Percentiles rank a stretch among this genome's conserved stretches.
Conservation (phyloP, 2,113 vertebrate species). For the Dromaius novaehollandiae region DNA sequence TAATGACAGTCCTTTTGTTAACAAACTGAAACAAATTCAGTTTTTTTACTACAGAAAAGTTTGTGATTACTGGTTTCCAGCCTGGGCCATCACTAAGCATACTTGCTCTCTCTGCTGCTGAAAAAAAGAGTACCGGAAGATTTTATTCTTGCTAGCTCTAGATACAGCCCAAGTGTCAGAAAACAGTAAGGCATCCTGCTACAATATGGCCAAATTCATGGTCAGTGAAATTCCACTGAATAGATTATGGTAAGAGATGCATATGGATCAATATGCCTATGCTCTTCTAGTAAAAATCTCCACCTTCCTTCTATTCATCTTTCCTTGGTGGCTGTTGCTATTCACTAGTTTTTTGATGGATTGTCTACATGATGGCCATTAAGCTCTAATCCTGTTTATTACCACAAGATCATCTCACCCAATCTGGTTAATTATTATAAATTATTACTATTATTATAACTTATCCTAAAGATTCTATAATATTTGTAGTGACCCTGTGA, state of each 20-base stretch:
- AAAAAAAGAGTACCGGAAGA: not conserved
- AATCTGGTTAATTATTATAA: slow-evolving; percentile 26
- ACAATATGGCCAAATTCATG: not conserved
- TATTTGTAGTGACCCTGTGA: not conserved
- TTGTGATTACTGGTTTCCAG: not conserved
- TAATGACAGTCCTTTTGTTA: not conserved
- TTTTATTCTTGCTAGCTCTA: not conserved
- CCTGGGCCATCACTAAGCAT: not conserved
- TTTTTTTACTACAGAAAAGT: not conserved
- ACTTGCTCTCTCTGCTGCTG: not conserved
- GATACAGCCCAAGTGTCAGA: not conserved
- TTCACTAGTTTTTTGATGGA: not conserved
- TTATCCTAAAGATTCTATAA: not conserved
- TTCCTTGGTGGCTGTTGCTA: not conserved
- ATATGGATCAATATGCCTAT: not conserved
- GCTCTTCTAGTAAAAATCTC: not conserved
- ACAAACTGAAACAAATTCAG: not conserved
- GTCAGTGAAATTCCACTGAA: not conserved
- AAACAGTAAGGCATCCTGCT: not conserved
- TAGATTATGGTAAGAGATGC: not conserved
- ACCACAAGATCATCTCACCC: slow-evolving; percentile 18
- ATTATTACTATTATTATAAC: slow-evolving; percentile 2
- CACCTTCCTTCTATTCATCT: not conserved
- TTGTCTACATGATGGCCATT: not conserved
- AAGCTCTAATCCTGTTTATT: slow-evolving; percentile 26